Evolutionary conservation across 1,140 invertebrate species (phyloP).

Genomic region (Magallana angulata): DNA sequence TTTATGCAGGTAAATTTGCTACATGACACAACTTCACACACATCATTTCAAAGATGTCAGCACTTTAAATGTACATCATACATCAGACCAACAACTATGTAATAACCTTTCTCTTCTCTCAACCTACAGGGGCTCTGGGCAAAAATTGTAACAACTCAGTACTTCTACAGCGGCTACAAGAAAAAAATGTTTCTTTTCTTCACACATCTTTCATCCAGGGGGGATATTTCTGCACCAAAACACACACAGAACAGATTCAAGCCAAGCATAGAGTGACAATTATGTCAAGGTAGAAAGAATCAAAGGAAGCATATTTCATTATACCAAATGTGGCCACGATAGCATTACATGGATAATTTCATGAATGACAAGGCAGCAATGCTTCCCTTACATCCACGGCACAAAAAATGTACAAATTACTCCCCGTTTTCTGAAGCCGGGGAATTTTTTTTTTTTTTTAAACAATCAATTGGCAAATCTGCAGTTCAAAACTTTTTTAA

Average conservation of each 20-base stretch:
- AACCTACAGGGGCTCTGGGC: constrained; percentile 1
- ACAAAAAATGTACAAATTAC: background rate
- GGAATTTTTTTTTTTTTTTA: background rate
- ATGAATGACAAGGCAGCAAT: background rate
- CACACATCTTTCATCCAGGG: background rate
- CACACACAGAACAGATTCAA: constrained; percentile 21
- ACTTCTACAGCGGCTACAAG: background rate
- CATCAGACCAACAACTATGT: constrained; percentile 3
- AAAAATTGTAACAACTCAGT: background rate
- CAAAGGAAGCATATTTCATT: background rate
- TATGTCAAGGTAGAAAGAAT: constrained; percentile 9
- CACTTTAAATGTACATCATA: constrained; percentile 25
- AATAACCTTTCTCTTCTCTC: background rate
- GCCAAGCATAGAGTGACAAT: constrained; percentile 7
- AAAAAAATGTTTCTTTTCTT: background rate
- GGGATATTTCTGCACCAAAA: constrained; percentile 30
- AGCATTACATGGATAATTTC: background rate
- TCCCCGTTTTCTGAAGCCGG: background rate
- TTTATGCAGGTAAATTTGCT: constrained; percentile 21
- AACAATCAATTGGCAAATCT: background rate
- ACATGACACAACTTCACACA: constrained; percentile 6
- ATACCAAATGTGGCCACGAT: background rate
- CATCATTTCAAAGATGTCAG: constrained; percentile 11
- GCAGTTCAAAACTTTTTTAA: background rate
- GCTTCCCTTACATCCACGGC: background rate